Base-by-base conservation (phyloP, 2,797 vertebrate genomes). In the Eulemur coronatus region DNA sequence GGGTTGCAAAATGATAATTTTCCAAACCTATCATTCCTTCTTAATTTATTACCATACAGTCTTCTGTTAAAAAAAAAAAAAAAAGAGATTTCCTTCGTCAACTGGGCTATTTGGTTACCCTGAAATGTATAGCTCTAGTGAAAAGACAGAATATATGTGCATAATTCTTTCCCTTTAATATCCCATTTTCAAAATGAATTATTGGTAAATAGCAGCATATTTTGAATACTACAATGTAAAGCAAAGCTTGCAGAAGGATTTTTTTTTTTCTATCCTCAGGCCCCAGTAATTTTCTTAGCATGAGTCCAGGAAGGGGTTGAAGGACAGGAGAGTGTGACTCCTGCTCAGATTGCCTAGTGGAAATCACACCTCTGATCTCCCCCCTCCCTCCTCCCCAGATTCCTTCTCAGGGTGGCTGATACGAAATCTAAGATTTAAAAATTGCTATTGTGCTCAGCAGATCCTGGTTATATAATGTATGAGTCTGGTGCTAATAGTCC, bases 221-320 rank as follows among this genome's bases (percentile, higher is more conserved):
- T 92, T 93, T 82, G 95, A 94, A 92, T 28, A 24, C 50, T 33
- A 3, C 12, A 88, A 85, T 65, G 91, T 55, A 84, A 94, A 89
- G 35, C 11, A 50, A 86, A 93, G 70, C 4, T 63, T 72, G 52
- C 81, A 28, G 28, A 80, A 57, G 73, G 26, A 2, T 48, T 85
- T 84, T 86, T 20, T 50, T 85, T 84, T 86, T 20, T 50, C 46
- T 81, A 9, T 50, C 15, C 1, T 72, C 76, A 67, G 57, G 33
- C 41, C 35, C 52, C 11, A 24, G 2, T 65, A 46, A 86, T 18
- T 88, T 38, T 75, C 69, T 86, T 78, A 80, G 52, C 65, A 18
- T 50, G 28, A 91, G 22, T 15, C 76, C 76, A 55, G 52, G 55
- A 35, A 75, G 61, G 86, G 41, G 18, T 0, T n/a, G 6, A 20